Base-by-base conservation (phyloP, 2,888 invertebrate species). In the Phanerotoma sp. region DNA sequence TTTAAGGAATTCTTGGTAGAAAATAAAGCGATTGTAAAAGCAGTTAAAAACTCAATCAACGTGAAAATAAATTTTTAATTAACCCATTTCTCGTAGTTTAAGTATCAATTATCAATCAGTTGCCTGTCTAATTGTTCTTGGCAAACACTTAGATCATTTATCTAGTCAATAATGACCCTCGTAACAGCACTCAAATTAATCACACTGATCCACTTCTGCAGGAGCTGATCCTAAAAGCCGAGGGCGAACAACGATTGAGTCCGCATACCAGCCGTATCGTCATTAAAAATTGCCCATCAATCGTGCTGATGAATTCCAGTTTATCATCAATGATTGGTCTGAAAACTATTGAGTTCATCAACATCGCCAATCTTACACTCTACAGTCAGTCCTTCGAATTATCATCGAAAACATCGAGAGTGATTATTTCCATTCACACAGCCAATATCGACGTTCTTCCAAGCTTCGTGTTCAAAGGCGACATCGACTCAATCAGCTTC, bases 401-500 rank as follows among this genome's bases (percentile, higher is more conserved):
- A 3, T 72, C 74, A 4, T 60, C 67, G 3, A 68, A 66, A 25
- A 62, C 63, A 3, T 30, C 55, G 15, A 64, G 66, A 4, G 68
- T 69, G 4, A 75, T 74, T 51, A 75, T 83, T 49, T 69, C 71
- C 25, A 76, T 83, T 35, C 68, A 70, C 38, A 78, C 81, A 67
- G 75, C 77, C 56, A 74, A 68, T 53, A 75, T 83, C 38, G 74
- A 77, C 13, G 66, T 73, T 35, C 72, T 83, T 51, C 79, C 81
- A 4, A 79, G 80, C 51, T 79, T 80, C 63, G 83, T 87, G 28
- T 85, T 91, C 67, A 84, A 84, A 68, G 91, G 91, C 4, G 83
- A 86, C 59, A 83, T 90, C 57, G 85, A 86, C 67, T 84, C 85
- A 64, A 84, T 91, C 60, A 76, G 79, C 51, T 84, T 92, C 57